Evolutionary conservation across 2,888 invertebrate species (phyloP).

Genomic region (Papilio protenor): DNA sequence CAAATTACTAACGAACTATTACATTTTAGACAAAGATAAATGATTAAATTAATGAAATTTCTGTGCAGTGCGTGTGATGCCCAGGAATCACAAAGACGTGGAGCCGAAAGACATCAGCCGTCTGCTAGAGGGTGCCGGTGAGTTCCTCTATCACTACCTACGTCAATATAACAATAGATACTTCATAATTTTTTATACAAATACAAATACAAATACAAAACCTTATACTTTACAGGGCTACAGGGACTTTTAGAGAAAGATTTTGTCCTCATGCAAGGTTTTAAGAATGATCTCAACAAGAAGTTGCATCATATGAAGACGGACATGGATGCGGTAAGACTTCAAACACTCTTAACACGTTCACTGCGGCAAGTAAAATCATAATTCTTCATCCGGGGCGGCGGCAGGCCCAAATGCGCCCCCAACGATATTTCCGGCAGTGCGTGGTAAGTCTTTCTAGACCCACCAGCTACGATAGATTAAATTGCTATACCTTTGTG

Average conservation of each 20-base stretch:
- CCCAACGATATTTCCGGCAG: background rate
- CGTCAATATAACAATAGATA: background rate
- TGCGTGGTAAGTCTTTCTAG: too few species aligned
- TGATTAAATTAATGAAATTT: background rate
- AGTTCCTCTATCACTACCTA: constrained; percentile 16
- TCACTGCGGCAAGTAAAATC: too few species aligned
- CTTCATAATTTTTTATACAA: background rate
- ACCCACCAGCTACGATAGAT: too few species aligned
- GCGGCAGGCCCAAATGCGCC: too few species aligned
- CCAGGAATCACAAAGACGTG: background rate
- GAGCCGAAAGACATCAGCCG: constrained; percentile 62
- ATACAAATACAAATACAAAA: too few species aligned
- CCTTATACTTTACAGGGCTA: constrained; percentile 62
- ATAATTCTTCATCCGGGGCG: too few species aligned
- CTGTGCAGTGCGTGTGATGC: background rate
- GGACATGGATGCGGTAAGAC: constrained; percentile 61
- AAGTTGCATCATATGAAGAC: constrained; percentile 77
- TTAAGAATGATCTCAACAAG: constrained; percentile 80
- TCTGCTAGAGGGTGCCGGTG: constrained; percentile 71
- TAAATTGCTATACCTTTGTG: too few species aligned
- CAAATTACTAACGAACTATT: background rate
- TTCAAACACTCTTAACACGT: background rate
- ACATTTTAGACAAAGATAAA: background rate
- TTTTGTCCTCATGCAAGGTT: constrained; percentile 75
- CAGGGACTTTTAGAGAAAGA: constrained; percentile 76